Conservation (phyloP, 2,113 vertebrate species). For the Pandion haliaetus region DNA sequence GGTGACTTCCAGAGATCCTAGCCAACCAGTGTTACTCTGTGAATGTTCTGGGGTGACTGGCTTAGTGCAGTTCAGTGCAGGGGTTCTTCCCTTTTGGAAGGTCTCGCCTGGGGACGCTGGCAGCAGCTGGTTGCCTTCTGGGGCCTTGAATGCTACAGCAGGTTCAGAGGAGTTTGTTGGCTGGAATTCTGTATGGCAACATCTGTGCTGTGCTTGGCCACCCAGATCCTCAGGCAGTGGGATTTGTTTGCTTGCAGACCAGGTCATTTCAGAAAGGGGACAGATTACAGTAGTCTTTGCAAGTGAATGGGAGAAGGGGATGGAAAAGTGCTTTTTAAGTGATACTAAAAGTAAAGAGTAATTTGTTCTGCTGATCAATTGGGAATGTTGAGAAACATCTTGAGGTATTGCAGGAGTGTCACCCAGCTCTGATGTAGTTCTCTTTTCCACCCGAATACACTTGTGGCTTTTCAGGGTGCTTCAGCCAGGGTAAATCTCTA, state of each 20-base stretch:
- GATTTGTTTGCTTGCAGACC: background rate
- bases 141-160: background rate
- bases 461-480: background rate
- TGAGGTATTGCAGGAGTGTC: background rate
- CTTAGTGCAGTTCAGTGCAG: background rate
- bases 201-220: background rate
- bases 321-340: background rate
- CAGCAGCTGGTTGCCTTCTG: background rate
- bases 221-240: background rate
- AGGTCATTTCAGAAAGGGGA: background rate
- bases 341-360: background rate
- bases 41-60: background rate
- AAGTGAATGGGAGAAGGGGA: background rate
- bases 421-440: background rate
- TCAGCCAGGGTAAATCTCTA: background rate
- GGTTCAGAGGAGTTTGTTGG: background rate
- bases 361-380: background rate
- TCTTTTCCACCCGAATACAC: background rate
- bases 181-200: background rate
- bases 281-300: background rate
- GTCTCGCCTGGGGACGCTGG: background rate
- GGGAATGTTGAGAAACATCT: background rate
- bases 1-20: background rate
- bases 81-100: background rate
- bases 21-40: background rate